A percentile compares a stretch with the other conserved stretches of the same genome.
Conservation (phyloP, 64 coral and sea anemone genomes). For the Anthopleura sola region DNA sequence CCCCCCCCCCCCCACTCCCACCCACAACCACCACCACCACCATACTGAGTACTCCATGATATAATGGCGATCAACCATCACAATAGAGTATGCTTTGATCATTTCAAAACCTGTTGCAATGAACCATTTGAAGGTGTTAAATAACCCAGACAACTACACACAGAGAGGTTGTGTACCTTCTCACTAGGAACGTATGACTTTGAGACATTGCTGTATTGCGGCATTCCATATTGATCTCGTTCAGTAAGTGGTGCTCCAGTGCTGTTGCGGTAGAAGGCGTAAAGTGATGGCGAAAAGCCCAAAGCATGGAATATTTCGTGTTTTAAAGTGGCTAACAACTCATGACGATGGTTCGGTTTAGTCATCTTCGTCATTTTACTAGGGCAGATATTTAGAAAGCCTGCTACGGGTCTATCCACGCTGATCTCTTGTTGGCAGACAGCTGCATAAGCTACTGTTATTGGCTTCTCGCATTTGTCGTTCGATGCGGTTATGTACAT, state of each 20-base stretch:
- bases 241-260: conserved; percentile 62
- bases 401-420: conserved; percentile 79
- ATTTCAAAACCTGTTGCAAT: no score
- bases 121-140: no score
- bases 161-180: conserved; percentile 37
- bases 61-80: no score
- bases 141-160: no score
- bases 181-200: conserved; percentile 56
- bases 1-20: no score
- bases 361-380: conserved; percentile 41
- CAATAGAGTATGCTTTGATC: no score
- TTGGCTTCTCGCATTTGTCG: conserved; percentile 54
- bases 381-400: conserved; percentile 90
- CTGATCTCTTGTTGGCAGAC: conserved; percentile 82
- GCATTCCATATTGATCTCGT: conserved; percentile 51
- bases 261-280: conserved; percentile 59
- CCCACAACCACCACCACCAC: no score
- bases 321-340: conserved; percentile 83
- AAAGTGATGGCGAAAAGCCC: conserved; percentile 82
- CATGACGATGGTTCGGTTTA: conserved; percentile 5
- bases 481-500: conserved; percentile 61
- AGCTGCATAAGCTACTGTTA: conserved; percentile 79
- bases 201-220: background rate
- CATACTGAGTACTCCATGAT: no score
- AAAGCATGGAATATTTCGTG: conserved; percentile 96